Percentiles rank a stretch among this genome's conserved stretches.
phyloP scores from a whole-genome alignment of 2,113 vertebrate species.

The Erpornis zantholeuca region DNA sequence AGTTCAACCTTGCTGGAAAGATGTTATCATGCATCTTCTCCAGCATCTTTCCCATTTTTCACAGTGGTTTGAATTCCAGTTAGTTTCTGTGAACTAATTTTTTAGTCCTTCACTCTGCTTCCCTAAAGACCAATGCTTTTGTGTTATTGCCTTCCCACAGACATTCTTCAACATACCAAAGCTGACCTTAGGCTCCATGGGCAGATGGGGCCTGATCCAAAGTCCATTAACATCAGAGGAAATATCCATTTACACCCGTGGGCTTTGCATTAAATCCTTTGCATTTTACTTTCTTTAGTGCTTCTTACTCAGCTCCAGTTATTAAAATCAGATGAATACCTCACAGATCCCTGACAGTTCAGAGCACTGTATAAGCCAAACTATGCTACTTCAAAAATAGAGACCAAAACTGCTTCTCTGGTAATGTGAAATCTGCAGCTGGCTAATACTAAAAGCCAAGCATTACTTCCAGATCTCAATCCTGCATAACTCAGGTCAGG shows the following conservation, averaged over 20 bases:
- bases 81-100: neutral
- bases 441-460: neutral
- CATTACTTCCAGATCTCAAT: neutral
- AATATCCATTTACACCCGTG: neutral
- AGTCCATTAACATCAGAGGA: conserved; percentile 31
- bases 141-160: neutral
- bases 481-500: neutral
- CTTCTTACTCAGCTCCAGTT: conserved; percentile 19
- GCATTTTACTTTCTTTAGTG: conserved; percentile 41
- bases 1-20: neutral
- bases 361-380: neutral
- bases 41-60: neutral
- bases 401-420: neutral
- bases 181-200: neutral
- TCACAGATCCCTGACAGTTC: neutral
- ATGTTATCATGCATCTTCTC: neutral
- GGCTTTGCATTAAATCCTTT: conserved; percentile 23
- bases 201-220: neutral
- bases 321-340: conserved; percentile 49
- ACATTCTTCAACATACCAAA: conserved; percentile 5
- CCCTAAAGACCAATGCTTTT: neutral
- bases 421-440: neutral
- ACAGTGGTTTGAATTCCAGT: neutral
- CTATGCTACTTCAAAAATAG: neutral
- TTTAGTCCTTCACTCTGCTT: neutral